Evolutionary conservation across 30 jellyfish, hydroid and myxozoan species (phyloP).

Genomic region (Aurelia aurita): DNA sequence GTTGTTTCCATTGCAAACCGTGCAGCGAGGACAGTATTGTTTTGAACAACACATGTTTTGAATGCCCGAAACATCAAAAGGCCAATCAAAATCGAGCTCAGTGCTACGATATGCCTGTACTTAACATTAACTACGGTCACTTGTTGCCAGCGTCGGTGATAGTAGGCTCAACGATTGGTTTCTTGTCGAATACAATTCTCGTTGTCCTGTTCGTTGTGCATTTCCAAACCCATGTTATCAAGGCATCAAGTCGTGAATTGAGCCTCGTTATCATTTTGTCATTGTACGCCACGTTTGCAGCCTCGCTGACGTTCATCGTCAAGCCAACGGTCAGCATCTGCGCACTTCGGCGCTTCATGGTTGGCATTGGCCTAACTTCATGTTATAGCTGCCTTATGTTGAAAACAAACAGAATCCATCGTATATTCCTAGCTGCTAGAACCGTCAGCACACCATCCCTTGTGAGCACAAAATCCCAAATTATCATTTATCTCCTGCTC

Average conservation of each 20-base stretch:
- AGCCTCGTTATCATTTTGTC: conserved; percentile 28
- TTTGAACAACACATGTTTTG: conserved; percentile 28
- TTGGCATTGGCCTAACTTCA: conserved; percentile 76
- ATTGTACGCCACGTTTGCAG: conserved; percentile 14
- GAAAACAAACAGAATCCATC: conserved; percentile 72
- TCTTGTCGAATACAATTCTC: conserved; percentile 24
- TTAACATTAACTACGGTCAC: background rate
- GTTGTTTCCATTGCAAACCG: conserved; percentile 43
- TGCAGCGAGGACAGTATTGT: conserved; percentile 21
- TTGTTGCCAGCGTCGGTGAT: background rate
- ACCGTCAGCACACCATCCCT: conserved; percentile 53
- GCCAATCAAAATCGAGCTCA: conserved; percentile 9
- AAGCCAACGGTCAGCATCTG: conserved; percentile 37
- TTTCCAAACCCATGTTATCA: conserved; percentile 31
- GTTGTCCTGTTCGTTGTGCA: conserved; percentile 8
- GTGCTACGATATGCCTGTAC: conserved; percentile 30
- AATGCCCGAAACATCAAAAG: conserved; percentile 17
- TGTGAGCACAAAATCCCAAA: conserved; percentile 73
- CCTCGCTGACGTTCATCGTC: conserved; percentile 31
- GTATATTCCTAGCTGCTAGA: conserved; percentile 73
- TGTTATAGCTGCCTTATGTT: conserved; percentile 79
- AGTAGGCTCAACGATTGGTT: conserved; percentile 15
- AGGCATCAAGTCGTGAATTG: conserved; percentile 58
- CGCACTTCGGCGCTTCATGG: conserved; percentile 52
- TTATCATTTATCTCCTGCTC: conserved; percentile 56